Conservation (phyloP, 2,113 vertebrate genomes). For the Rhagologus leucostigma region DNA sequence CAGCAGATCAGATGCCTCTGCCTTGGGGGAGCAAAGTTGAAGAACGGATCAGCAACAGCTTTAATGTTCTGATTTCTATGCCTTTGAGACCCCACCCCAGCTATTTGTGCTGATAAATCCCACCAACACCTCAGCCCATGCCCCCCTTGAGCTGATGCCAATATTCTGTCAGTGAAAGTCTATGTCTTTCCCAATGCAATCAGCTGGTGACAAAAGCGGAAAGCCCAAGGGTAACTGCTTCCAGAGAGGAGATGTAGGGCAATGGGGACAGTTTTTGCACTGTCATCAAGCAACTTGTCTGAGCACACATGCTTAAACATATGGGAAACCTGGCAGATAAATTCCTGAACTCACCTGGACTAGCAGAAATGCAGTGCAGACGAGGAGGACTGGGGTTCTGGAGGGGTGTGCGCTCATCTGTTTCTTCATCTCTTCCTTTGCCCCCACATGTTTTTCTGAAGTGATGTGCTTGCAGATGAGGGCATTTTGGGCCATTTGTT, state of each 20-base stretch:
- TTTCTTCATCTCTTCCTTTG: neutral
- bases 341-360: neutral
- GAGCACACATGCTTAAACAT: neutral
- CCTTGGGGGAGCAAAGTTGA: neutral
- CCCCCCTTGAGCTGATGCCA: neutral
- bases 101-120: neutral
- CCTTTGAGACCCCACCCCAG: neutral
- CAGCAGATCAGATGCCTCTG: neutral
- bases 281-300: neutral
- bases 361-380: neutral
- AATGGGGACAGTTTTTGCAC: neutral
- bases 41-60: neutral
- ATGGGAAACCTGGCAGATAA: neutral
- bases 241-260: neutral
- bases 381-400: fast-evolving
- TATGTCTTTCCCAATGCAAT: neutral
- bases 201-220: neutral
- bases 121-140: neutral
- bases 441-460: neutral
- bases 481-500: neutral
- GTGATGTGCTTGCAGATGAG: neutral
- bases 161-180: neutral
- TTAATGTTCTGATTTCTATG: neutral
- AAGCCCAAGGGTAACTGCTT: neutral
- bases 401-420: neutral